Evolutionary conservation across 2,888 invertebrate genomes (phyloP).

Genomic region (Trypoxylon attenuatum): DNA sequence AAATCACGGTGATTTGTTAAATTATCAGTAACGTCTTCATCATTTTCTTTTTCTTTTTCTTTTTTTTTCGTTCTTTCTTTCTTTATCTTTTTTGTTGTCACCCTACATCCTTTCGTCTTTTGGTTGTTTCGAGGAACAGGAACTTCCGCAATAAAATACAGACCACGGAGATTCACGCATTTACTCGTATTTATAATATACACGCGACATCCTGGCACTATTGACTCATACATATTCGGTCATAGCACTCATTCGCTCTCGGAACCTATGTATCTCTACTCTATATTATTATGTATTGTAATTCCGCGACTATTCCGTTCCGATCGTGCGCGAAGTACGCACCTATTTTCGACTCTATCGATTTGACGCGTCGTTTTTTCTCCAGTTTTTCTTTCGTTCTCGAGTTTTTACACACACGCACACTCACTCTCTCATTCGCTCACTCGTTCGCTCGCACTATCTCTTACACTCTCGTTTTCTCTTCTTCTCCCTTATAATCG

Average conservation of each 20-base stretch:
- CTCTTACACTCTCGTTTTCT: constrained; percentile 6
- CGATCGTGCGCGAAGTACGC: constrained; percentile 30
- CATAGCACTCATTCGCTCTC: constrained; percentile 32
- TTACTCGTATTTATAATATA: constrained; percentile 43
- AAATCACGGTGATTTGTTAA: constrained; percentile 65
- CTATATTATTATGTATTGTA: constrained; percentile 36
- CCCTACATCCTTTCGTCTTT: constrained; percentile 28
- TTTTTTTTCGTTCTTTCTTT: neutral
- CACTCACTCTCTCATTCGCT: constrained; percentile 20
- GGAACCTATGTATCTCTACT: constrained; percentile 35
- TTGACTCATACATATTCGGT: constrained; percentile 35
- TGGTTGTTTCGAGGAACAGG: constrained; percentile 66
- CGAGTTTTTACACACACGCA: neutral
- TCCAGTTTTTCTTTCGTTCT: constrained; percentile 1
- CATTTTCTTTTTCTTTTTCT: neutral
- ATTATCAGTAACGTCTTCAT: constrained; percentile 10
- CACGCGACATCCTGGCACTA: constrained; percentile 57
- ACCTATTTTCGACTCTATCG: too few species aligned
- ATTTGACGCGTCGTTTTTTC: constrained; percentile 27
- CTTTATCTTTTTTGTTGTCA: neutral
- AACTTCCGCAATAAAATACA: constrained; percentile 70
- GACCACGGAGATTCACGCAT: constrained; percentile 62
- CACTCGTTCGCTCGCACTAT: constrained; percentile 27
- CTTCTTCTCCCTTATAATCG: constrained; percentile 44
- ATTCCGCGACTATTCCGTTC: constrained; percentile 37